These are phyloP conservation scores for Melanaphis sacchari DNA, from an alignment of 1,140 invertebrate species.

Conservation along the genomic window DNA sequence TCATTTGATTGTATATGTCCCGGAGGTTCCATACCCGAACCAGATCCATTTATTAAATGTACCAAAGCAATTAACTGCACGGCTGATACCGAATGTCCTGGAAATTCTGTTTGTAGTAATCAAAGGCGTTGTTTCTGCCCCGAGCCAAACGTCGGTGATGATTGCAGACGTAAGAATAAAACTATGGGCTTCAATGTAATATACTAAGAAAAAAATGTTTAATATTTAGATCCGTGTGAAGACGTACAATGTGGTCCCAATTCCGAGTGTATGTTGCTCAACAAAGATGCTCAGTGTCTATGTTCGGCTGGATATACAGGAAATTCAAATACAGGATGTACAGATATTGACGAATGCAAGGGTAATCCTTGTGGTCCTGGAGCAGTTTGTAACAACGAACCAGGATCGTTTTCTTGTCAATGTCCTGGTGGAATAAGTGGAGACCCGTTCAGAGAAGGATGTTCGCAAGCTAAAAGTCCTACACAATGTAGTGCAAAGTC, in stretches of 20 bases:
- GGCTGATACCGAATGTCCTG: conserved; percentile 80
- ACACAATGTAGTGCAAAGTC: conserved; percentile 74
- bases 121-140: conserved; percentile 83
- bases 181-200: not conserved
- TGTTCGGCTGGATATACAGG: conserved; percentile 81
- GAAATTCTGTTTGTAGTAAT: conserved; percentile 84
- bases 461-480: conserved; percentile 70
- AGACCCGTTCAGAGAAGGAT: conserved; percentile 72
- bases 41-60: conserved; percentile 79
- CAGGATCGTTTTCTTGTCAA: conserved; percentile 84
- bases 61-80: conserved; percentile 80
- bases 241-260: conserved; percentile 83
- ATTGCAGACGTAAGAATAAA: conserved; percentile 83
- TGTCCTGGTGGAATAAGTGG: conserved; percentile 78
- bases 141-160: conserved; percentile 88
- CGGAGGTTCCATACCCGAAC: conserved; percentile 79
- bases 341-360: conserved; percentile 85
- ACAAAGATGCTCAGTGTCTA: conserved; percentile 81
- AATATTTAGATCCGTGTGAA: conserved; percentile 84
- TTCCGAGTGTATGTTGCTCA: conserved; percentile 86
- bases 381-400: conserved; percentile 87
- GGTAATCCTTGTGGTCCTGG: conserved; percentile 79
- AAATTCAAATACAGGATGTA: conserved; percentile 73
- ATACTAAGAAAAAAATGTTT: conserved; percentile 26
- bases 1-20: conserved; percentile 82